These are phyloP conservation scores for Anas bahamensis DNA, from an alignment of 2,797 vertebrate genomes.

Conservation along the genomic window DNA sequence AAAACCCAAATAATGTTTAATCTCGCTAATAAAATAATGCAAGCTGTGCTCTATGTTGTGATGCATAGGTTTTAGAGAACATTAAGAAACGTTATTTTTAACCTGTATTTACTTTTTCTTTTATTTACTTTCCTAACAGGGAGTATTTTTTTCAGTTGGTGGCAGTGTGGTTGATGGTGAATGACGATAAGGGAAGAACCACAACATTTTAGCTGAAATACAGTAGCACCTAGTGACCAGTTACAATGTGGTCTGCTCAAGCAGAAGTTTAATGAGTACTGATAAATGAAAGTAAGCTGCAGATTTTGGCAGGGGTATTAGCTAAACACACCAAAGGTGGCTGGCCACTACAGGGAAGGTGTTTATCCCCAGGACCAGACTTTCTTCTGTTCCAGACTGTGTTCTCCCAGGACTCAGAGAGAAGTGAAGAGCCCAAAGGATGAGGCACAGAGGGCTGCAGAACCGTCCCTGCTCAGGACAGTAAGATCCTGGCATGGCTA, in stretches of 20 bases:
- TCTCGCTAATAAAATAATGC: not conserved
- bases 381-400: not conserved
- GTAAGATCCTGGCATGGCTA: not conserved
- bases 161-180: not conserved
- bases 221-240: conserved; percentile 3
- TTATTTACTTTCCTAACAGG: not conserved
- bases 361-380: not conserved
- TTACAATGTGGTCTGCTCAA: not conserved
- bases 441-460: not conserved
- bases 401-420: not conserved
- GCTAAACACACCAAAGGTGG: not conserved
- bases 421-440: not conserved
- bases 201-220: not conserved
- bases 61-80: not conserved
- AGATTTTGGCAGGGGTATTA: not conserved
- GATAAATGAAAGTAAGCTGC: not conserved
- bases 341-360: not conserved
- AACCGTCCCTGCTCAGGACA: not conserved
- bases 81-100: not conserved
- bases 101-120: not conserved
- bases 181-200: not conserved
- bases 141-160: not conserved
- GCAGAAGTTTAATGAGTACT: not conserved
- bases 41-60: not conserved
- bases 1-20: not conserved